phyloP scores from a whole-genome alignment of 30 jellyfish, hydroid and myxozoan genomes.

The Phacellophora camtschatica region DNA sequence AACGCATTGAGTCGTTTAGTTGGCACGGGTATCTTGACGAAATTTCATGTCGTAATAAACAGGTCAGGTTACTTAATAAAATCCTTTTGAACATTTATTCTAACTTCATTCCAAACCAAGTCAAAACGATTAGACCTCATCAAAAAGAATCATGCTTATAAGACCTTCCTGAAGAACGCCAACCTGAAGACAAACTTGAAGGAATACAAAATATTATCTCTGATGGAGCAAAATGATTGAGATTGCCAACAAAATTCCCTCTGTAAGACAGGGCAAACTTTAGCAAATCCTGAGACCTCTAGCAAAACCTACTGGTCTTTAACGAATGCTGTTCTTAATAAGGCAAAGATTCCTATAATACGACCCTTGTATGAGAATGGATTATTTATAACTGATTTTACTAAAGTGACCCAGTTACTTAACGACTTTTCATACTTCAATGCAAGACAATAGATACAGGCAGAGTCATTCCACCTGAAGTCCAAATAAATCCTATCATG shows the following conservation, averaged over 20 bases:
- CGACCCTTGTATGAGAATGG: conserved; percentile 55
- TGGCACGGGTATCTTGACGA: conserved; percentile 40
- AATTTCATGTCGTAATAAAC: conserved; percentile 19
- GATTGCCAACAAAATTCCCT: background rate
- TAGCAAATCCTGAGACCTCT: background rate
- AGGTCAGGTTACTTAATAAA: conserved; percentile 19
- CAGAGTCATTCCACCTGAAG: conserved; percentile 45
- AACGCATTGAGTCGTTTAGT: conserved; percentile 15
- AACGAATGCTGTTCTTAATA: background rate
- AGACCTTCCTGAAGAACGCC: background rate
- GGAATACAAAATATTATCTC: background rate
- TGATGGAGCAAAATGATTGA: background rate
- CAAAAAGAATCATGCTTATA: too few species aligned
- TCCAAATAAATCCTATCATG: conserved; percentile 16
- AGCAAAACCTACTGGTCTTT: background rate
- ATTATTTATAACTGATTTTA: conserved; percentile 53
- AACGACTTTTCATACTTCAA: conserved; percentile 56
- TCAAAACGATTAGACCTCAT: conserved; percentile 5
- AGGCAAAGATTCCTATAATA: background rate
- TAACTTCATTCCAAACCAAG: conserved; percentile 38
- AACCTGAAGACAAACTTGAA: background rate
- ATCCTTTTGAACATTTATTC: conserved; percentile 34
- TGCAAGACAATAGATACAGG: conserved; percentile 57
- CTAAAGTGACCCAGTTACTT: conserved; percentile 50
- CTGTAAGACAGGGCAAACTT: background rate